phyloP scores from a whole-genome alignment of 2,113 vertebrate genomes.

The Gorsachius goisagi region DNA sequence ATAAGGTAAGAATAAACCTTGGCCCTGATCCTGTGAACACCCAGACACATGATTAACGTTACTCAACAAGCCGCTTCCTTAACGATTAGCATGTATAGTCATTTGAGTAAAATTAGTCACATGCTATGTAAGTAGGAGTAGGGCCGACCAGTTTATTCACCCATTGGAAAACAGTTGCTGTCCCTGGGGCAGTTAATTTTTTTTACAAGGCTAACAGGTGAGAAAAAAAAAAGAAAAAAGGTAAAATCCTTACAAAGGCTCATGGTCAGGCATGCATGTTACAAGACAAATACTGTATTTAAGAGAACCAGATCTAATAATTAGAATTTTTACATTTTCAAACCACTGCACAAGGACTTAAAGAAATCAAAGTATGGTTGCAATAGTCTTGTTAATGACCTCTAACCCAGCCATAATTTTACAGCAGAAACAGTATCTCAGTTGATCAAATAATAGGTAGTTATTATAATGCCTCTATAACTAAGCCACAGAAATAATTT shows the following conservation, averaged over 20 bases:
- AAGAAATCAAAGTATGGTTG: slow-evolving; percentile 9
- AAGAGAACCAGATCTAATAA: slow-evolving; percentile 32
- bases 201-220: slow-evolving; percentile 47
- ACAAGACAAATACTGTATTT: slow-evolving; percentile 45
- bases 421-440: slow-evolving; percentile 53
- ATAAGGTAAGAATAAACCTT: neutral
- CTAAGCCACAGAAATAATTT: slow-evolving; percentile 48
- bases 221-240: neutral
- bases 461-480: neutral
- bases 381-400: slow-evolving; percentile 22
- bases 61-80: neutral
- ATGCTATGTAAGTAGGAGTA: neutral
- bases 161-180: neutral
- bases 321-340: slow-evolving; percentile 40
- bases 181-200: neutral
- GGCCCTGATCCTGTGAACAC: neutral
- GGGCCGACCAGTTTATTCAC: neutral
- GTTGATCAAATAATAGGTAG: slow-evolving; percentile 10
- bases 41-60: neutral
- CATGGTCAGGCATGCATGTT: slow-evolving; percentile 53
- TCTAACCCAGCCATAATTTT: slow-evolving; percentile 43
- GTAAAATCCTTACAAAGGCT: slow-evolving; percentile 53
- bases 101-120: slow-evolving; percentile 28
- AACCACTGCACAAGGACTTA: slow-evolving; percentile 50
- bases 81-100: neutral